A percentile compares a stretch with the other conserved stretches of the same genome.
These are phyloP conservation scores for Blennius ocellaris DNA, from an alignment of 2,113 vertebrate genomes.

Conservation along the genomic window DNA sequence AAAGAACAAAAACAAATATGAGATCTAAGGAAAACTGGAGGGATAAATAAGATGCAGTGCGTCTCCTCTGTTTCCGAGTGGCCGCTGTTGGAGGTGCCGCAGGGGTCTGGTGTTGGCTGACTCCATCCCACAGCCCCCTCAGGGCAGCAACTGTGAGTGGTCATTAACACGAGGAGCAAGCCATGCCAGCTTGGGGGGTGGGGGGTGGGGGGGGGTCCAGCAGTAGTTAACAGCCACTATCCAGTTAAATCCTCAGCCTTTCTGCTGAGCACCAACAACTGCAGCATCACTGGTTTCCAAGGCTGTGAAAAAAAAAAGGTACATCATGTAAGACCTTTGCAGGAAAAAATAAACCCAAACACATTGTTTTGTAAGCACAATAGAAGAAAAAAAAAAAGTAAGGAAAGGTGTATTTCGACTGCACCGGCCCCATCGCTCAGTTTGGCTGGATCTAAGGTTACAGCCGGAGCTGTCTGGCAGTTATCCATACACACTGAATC, in stretches of 20 bases:
- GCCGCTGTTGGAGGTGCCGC: slow-evolving; percentile 58
- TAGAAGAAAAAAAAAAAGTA: slow-evolving; percentile 26
- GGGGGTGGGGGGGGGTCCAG: slow-evolving; percentile 55
- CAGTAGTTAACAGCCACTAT: slow-evolving; percentile 68
- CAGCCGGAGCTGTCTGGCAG: slow-evolving; percentile 59
- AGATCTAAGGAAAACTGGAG: slow-evolving; percentile 35
- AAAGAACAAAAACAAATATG: slow-evolving; percentile 49
- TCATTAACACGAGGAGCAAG: slow-evolving; percentile 67
- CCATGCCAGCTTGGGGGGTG: slow-evolving; percentile 58
- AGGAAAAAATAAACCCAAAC: slow-evolving; percentile 37
- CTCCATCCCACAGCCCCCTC: slow-evolving; percentile 54
- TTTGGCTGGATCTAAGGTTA: slow-evolving; percentile 65
- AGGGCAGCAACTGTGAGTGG: slow-evolving; percentile 64
- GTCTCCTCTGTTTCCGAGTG: slow-evolving; percentile 56
- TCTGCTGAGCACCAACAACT: slow-evolving; percentile 50
- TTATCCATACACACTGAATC: slow-evolving; percentile 66
- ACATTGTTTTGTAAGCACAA: slow-evolving; percentile 48
- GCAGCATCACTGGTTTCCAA: slow-evolving; percentile 43
- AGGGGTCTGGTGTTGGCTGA: slow-evolving; percentile 65
- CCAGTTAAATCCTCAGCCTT: slow-evolving; percentile 59
- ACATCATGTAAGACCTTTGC: slow-evolving; percentile 51
- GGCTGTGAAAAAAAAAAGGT: slow-evolving; percentile 45
- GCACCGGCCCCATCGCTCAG: slow-evolving; percentile 57
- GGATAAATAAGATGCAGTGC: slow-evolving; percentile 39
- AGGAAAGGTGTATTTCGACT: slow-evolving; percentile 54